Conservation (phyloP, 2,113 vertebrate species). For the Petrocephalus zakoni region DNA sequence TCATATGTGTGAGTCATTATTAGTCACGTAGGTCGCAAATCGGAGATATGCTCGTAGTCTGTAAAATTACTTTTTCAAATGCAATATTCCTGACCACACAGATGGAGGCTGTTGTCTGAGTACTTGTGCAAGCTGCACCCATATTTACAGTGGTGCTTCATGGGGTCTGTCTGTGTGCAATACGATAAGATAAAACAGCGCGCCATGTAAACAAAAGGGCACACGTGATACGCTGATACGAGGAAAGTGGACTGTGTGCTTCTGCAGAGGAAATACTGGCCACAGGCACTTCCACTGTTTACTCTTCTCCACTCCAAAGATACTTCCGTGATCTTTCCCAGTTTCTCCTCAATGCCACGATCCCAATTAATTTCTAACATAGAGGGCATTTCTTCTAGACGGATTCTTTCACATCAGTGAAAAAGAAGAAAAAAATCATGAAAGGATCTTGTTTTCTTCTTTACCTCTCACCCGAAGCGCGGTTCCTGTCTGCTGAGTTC, state of each 20-base stretch:
- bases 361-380: neutral
- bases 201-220: neutral
- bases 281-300: neutral
- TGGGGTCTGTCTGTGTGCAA: neutral
- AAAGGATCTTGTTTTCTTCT: neutral
- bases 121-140: neutral
- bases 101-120: neutral
- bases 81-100: neutral
- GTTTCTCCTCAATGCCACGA: neutral
- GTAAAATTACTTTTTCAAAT: neutral
- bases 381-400: neutral
- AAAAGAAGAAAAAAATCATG: neutral
- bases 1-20: neutral
- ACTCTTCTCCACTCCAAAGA: neutral
- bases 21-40: neutral
- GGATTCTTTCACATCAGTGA: neutral
- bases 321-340: neutral
- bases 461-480: neutral
- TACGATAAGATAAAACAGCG: neutral
- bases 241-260: neutral
- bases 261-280: neutral
- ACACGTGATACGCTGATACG: too few relatives aligned
- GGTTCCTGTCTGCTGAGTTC: conserved; percentile 5
- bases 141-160: neutral
- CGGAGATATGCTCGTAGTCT: neutral